Evolutionary conservation across 2,888 invertebrate species (phyloP).

Genomic region (Drosophila cracens): DNA sequence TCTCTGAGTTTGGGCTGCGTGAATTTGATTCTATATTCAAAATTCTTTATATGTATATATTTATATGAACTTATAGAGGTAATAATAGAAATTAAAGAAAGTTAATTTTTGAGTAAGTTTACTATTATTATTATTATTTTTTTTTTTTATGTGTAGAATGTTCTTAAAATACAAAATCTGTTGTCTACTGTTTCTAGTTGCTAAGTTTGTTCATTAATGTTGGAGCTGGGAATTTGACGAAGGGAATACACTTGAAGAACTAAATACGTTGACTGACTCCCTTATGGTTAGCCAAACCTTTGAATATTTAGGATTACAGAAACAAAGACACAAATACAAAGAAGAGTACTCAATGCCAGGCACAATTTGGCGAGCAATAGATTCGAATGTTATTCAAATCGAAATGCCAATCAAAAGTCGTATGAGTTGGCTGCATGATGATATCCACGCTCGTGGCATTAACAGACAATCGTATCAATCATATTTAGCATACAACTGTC

Average conservation of each 20-base stretch:
- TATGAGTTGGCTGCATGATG: slow-evolving; percentile 38
- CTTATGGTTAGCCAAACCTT: background rate
- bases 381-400: slow-evolving; percentile 40
- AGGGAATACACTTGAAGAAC: slow-evolving; percentile 15
- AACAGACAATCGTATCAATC: slow-evolving; percentile 69
- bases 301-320: slow-evolving; percentile 1
- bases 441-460: slow-evolving; percentile 50
- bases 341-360: slow-evolving; percentile 31
- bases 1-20: background rate
- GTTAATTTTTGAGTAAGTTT: background rate
- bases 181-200: background rate
- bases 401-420: slow-evolving; percentile 44
- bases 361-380: slow-evolving; percentile 7
- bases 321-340: background rate
- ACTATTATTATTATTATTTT: background rate
- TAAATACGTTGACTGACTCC: background rate
- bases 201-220: background rate
- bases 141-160: background rate
- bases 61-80: background rate
- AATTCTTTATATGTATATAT: no score
- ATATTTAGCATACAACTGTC: slow-evolving; percentile 77
- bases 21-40: no score
- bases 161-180: background rate
- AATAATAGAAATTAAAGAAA: background rate
- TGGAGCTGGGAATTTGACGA: slow-evolving; percentile 1